Evolutionary conservation across 2,888 invertebrate genomes (phyloP), one percentile per base, ranked within the genome.

Genomic region (Acronicta psi): DNA sequence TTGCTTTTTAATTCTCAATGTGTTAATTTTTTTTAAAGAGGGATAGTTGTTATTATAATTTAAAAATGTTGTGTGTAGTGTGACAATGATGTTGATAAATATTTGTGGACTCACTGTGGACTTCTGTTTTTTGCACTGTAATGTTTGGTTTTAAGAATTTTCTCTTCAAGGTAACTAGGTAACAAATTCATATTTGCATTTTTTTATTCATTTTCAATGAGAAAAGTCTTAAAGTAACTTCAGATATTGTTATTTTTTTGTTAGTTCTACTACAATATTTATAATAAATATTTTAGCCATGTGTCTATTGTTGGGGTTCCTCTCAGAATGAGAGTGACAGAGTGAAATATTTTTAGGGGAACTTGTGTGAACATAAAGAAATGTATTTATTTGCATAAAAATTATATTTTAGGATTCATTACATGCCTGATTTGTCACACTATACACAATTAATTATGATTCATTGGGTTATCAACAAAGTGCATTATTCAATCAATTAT

Each of bases 61-160:
- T 59, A 50, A 41, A 29, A 44, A 49, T 69, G 69, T 64, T 64
- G 62, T 73, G 72, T 79, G 60, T 36, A 60, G 68, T 77, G 73
- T 80, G 74, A 70, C 50, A 67, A 77, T 85, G 79, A 84, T 77
- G 75, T 83, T 87, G 80, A 69, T 61, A 72, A 73, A 61, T 66
- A 51, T 59, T 62, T 74, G 68, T 72, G 63, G 17, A 47, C 45
- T 36, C 44, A 46, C 49, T 49, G 43, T 72, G 59, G 37, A 59
- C 51, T 57, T 77, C 49, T 62, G 69, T 63, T 67, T 77, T 69
- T 67, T 76, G 69, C 65, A 65, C 65, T 82, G 86, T 85, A 77
- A 91, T 90, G 91, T 84, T 85, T 83, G 84, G 82, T 57, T 85
- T 91, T 83, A 87, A 78, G 75, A 85, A 81, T 69, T 78, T 90